phyloP scores from a whole-genome alignment of 1,140 invertebrate genomes.

The Habropoda laboriosa region DNA sequence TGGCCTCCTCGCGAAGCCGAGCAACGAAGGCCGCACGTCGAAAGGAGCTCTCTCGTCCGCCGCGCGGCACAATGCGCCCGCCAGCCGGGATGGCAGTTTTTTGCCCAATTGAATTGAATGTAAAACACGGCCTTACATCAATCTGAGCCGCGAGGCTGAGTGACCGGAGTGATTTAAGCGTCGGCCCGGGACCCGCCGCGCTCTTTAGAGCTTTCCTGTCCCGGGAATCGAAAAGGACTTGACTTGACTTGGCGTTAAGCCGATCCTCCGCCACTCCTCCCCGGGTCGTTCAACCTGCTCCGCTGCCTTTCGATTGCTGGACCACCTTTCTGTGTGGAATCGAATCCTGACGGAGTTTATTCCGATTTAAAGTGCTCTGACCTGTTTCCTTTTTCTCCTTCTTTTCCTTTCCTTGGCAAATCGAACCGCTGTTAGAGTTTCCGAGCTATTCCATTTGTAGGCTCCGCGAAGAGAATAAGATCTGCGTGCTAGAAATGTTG shows the following conservation, averaged over 20 bases:
- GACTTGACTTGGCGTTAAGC: constrained; percentile 36
- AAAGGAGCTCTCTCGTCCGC: constrained; percentile 21
- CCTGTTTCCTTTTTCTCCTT: too few species aligned
- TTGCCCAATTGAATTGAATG: constrained; percentile 81
- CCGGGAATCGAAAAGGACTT: constrained; percentile 33
- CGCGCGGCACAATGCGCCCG: constrained; percentile 65
- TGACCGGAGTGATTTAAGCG: constrained; percentile 80
- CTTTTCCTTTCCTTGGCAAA: neutral
- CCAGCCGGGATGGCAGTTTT: constrained; percentile 78
- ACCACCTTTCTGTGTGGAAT: too few species aligned
- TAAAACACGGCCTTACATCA: constrained; percentile 82
- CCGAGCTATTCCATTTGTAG: too few species aligned
- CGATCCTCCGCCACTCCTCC: neutral
- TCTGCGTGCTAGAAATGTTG: too few species aligned
- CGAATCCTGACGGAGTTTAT: too few species aligned
- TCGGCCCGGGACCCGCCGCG: constrained; percentile 64
- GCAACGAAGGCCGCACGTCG: too few species aligned
- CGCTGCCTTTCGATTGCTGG: neutral
- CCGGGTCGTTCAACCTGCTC: constrained; percentile 34
- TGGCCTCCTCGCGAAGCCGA: constrained; percentile 57
- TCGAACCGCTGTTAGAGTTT: too few species aligned
- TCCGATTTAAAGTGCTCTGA: too few species aligned
- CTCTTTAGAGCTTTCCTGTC: constrained; percentile 72
- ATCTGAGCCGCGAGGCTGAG: constrained; percentile 80
- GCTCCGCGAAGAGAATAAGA: too few species aligned